Conservation (phyloP, 1,140 invertebrate genomes). For the Diabrotica undecimpunctata region DNA sequence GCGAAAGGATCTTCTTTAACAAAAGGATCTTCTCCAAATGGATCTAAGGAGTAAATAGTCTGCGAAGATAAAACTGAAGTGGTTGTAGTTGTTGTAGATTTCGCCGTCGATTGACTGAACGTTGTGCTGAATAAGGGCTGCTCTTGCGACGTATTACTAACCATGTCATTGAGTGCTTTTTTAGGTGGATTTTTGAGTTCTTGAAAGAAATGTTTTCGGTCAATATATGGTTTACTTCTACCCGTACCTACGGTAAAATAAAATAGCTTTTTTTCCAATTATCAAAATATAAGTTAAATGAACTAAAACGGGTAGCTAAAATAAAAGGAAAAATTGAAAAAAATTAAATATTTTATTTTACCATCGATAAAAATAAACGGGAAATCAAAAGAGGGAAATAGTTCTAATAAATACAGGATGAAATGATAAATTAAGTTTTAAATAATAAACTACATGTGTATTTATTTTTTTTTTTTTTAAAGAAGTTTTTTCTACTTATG, state of each 20-base stretch:
- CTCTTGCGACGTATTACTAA: slow-evolving; percentile 33
- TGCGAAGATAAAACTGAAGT: slow-evolving; percentile 10
- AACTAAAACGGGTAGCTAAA: neutral
- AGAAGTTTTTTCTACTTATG: too few species aligned
- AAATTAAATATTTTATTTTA: slow-evolving; percentile 39
- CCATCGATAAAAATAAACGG: slow-evolving; percentile 31
- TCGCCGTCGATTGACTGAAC: slow-evolving; percentile 39
- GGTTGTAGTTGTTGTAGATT: slow-evolving; percentile 48
- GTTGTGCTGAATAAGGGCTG: slow-evolving; percentile 26
- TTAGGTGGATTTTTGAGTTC: slow-evolving; percentile 89
- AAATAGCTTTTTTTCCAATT: slow-evolving; percentile 31
- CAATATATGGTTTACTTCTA: slow-evolving; percentile 83
- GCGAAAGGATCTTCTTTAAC: slow-evolving; percentile 63
- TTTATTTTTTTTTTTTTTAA: too few species aligned
- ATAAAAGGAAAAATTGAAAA: neutral
- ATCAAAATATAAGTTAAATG: neutral
- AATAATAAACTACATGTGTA: too few species aligned
- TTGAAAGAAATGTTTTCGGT: slow-evolving; percentile 94
- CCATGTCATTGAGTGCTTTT: slow-evolving; percentile 83
- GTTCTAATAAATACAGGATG: neutral
- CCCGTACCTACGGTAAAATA: slow-evolving; percentile 69
- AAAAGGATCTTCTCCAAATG: slow-evolving; percentile 69
- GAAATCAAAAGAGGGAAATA: neutral
- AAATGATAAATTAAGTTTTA: neutral
- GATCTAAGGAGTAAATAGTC: slow-evolving; percentile 52